These are phyloP conservation scores for Cladopsammia gracilis DNA, from an alignment of 64 coral and sea anemone species.

Conservation along the genomic window DNA sequence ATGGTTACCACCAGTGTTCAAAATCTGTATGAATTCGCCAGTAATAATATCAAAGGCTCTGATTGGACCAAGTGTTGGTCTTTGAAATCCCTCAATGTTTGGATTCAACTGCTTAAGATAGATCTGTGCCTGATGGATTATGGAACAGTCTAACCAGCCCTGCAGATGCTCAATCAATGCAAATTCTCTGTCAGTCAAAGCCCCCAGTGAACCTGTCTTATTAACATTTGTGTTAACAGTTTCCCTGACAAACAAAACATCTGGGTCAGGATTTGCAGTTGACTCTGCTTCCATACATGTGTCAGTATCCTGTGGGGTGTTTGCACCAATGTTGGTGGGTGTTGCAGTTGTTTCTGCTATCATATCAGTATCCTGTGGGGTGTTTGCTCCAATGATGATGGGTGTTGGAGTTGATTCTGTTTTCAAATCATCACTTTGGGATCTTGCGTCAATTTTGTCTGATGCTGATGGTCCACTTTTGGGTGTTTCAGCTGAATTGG, in stretches of 20 bases:
- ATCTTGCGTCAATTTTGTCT: not conserved
- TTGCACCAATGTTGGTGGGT: not conserved
- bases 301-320: no score
- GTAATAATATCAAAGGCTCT: constrained; percentile 25
- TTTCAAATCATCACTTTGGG: not conserved
- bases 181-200: not conserved
- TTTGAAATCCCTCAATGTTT: constrained; percentile 56
- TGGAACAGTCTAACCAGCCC: constrained; percentile 40
- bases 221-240: constrained; percentile 7
- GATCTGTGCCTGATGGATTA: constrained; percentile 49
- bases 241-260: not conserved
- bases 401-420: no score
- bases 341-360: not conserved
- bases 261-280: not conserved
- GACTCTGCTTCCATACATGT: no score
- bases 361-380: no score
- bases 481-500: not conserved
- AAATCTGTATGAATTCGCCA: constrained; percentile 46
- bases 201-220: constrained; percentile 17
- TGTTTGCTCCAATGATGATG: no score
- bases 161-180: not conserved
- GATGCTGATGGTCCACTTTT: not conserved
- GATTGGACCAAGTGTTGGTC: not conserved
- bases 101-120: constrained; percentile 17
- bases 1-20: constrained; percentile 49